Evolutionary conservation across 2,113 vertebrate genomes (phyloP).

Genomic region (Xenus cinereus): DNA sequence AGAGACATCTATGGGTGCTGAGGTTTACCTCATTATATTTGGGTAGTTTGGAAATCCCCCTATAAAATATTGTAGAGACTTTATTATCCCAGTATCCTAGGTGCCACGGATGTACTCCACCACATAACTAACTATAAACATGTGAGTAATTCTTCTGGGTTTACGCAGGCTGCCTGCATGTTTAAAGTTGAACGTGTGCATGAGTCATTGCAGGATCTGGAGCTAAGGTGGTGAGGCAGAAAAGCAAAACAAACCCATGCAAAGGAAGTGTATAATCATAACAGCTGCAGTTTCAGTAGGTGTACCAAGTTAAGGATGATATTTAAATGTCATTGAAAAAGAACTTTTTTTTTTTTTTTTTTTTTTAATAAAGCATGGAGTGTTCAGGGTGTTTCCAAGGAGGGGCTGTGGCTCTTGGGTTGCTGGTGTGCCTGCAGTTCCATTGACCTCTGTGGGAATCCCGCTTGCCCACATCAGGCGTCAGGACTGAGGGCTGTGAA

Average conservation of each 20-base stretch:
- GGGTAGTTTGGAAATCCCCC: not conserved
- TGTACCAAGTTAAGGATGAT: not conserved
- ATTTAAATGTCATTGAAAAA: not conserved
- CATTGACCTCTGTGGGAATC: not conserved
- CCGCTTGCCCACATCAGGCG: not conserved
- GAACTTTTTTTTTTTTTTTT: not conserved
- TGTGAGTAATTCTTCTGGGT: constrained; percentile 1
- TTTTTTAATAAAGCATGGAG: not conserved
- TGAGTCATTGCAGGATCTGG: constrained; percentile 33
- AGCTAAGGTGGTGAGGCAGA: not conserved
- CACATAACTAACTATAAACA: not conserved
- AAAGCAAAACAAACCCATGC: not conserved
- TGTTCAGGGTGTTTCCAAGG: not conserved
- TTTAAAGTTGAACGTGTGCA: not conserved
- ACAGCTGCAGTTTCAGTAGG: not conserved
- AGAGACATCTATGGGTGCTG: not conserved
- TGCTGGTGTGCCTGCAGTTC: not conserved
- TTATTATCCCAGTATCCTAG: not conserved
- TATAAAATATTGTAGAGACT: not conserved
- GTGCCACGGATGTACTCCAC: not conserved
- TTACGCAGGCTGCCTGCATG: not conserved
- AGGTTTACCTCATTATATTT: not conserved
- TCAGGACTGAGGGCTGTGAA: not conserved
- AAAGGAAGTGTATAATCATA: not conserved
- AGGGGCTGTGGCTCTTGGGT: not conserved